These are phyloP conservation scores for Pipistrellus kuhlii DNA, from an alignment of 2,797 vertebrate species.

Conservation along the genomic window DNA sequence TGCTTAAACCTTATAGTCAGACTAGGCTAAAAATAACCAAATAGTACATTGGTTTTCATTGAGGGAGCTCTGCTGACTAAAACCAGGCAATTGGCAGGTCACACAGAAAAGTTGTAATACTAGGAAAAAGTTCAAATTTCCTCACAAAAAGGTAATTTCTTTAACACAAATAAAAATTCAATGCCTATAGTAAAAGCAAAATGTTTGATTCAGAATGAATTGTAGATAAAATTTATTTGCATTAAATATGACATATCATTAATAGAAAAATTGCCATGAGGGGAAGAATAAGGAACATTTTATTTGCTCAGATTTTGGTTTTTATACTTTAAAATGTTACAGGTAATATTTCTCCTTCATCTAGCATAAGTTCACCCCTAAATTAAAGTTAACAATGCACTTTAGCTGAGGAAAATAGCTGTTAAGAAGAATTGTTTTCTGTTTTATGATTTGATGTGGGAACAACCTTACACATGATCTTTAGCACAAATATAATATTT, in stretches of 20 bases:
- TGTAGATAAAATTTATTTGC: not conserved
- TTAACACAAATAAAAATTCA: slow-evolving; percentile 43
- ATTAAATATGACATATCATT: not conserved
- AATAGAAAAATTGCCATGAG: slow-evolving; percentile 21
- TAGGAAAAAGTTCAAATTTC: slow-evolving; percentile 35
- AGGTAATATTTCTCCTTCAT: not conserved
- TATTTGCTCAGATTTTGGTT: slow-evolving; percentile 4
- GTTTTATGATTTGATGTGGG: not conserved
- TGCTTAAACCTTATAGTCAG: not conserved
- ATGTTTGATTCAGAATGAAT: slow-evolving; percentile 36
- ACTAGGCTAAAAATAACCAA: not conserved
- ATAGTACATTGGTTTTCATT: not conserved
- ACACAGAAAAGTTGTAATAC: slow-evolving; percentile 61
- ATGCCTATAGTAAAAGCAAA: slow-evolving; percentile 51
- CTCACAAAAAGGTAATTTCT: slow-evolving; percentile 3
- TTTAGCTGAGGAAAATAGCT: not conserved
- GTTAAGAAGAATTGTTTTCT: slow-evolving; percentile 15
- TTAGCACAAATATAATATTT: slow-evolving; percentile 20
- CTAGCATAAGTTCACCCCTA: not conserved
- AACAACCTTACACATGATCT: not conserved
- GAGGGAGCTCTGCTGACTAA: slow-evolving; percentile 57
- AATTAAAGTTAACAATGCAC: slow-evolving; percentile 12
- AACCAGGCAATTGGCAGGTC: slow-evolving; percentile 64
- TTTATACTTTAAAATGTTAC: slow-evolving; percentile 44
- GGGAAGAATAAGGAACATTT: slow-evolving; percentile 36